Evolutionary conservation across 2,888 invertebrate genomes (phyloP), one percentile per base, ranked within the genome.

Genomic region (Operophtera brumata): DNA sequence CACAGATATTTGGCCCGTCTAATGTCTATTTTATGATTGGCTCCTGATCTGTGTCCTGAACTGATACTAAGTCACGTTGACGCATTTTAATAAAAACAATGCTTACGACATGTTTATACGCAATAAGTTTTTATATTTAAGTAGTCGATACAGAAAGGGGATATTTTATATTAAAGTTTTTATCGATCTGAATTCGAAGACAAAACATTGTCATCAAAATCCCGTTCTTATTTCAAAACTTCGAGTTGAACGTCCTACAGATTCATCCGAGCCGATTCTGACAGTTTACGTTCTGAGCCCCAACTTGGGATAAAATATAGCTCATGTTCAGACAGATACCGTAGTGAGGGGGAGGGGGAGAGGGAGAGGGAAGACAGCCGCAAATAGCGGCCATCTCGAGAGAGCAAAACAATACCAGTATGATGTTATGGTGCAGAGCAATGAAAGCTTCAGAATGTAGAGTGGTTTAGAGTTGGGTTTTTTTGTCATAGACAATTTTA

Each of bases 271-370:
- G 79, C 72, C 80, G 78, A 84, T 86, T 85, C 86, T 87, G 87
- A 86, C 87, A 86, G 88, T 86, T 87, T 86, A 85, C 85, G 82
- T 81, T 78, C 80, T 77, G 78, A 80, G 79, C 79, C 72, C 84
- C 84, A 83, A 85, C 75, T 84, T 78, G 82, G 84, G 84, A 86
- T 89, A 86, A 89, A 86, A 87, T 88, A 88, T 89, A 85, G 87
- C 86, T 81, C 84, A 77, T 82, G 84, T 82, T 81, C 85, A 86
- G 86, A 84, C 86, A 82, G 80, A 78, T 81, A 83, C 82, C 80
- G 84, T 79, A 78, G 80, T 70, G 79, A 65, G 67, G 73, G 73
- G 65, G 67, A 57, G 60, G 62, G 64, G 69, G 65, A 61, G 70
- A 67, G 64, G 69, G 65, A 61, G 70, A 67, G 73, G 67, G 75